A percentile compares a stretch with the other conserved stretches of the same genome.
Evolutionary conservation across 1,140 invertebrate genomes (phyloP).

Genomic region (Araneus ventricosus): DNA sequence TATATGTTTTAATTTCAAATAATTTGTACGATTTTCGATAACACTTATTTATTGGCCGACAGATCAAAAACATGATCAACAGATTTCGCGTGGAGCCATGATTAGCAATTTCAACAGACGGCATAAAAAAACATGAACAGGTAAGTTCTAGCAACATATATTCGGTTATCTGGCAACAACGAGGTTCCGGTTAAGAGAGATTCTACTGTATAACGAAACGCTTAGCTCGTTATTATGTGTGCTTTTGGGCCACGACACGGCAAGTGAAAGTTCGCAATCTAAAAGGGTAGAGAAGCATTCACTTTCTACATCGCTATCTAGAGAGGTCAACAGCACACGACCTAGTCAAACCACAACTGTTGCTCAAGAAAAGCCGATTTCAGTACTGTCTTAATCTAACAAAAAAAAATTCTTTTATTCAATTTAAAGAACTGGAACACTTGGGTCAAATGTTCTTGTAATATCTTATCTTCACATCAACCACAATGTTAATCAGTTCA

Average conservation of each 20-base stretch:
- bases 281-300: not conserved
- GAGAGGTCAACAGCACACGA: not conserved
- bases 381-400: not conserved
- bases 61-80: too few relatives aligned
- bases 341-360: not conserved
- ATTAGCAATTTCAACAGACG: too few relatives aligned
- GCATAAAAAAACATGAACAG: too few relatives aligned
- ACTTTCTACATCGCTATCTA: not conserved
- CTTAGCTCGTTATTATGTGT: not conserved
- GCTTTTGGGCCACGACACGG: not conserved
- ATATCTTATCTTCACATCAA: not conserved
- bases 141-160: too few relatives aligned
- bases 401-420: not conserved
- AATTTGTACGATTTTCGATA: too few relatives aligned
- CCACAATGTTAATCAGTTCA: not conserved
- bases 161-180: too few relatives aligned
- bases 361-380: not conserved
- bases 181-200: too few relatives aligned
- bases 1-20: too few relatives aligned
- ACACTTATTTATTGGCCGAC: too few relatives aligned
- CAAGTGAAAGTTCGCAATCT: not conserved
- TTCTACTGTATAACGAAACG: too few relatives aligned
- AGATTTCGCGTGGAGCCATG: too few relatives aligned
- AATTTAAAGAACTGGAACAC: not conserved
- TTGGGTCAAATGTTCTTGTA: not conserved